Conservation (phyloP, 2,888 invertebrate species). For the Spilosoma lubricipeda region DNA sequence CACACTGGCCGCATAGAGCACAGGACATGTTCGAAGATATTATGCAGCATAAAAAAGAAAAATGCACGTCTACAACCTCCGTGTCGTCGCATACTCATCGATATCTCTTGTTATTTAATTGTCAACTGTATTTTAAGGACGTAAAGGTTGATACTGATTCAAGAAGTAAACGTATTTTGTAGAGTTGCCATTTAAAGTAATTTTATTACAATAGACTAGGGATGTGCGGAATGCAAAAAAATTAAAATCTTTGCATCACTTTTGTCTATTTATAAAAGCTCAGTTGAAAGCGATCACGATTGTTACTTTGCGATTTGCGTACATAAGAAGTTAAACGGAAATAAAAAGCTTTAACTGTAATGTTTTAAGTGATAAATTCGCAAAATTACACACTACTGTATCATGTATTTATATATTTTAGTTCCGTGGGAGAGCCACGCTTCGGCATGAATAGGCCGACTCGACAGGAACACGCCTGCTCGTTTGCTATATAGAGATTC, state of each 20-base stretch:
- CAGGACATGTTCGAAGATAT: conserved; percentile 70
- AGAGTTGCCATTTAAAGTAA: conserved; percentile 62
- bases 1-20: conserved; percentile 70
- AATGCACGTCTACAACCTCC: conserved; percentile 61
- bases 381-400: background rate
- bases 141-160: conserved; percentile 39
- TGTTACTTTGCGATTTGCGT: background rate
- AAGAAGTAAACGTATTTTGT: conserved; percentile 37
- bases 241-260: conserved; percentile 27
- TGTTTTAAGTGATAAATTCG: background rate
- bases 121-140: conserved; percentile 38
- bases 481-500: no score
- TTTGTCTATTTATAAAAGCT: conserved; percentile 20
- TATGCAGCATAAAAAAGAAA: conserved; percentile 63
- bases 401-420: no score
- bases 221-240: conserved; percentile 44
- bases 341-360: background rate
- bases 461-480: no score
- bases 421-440: no score
- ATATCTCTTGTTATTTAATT: conserved; percentile 35
- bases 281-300: conserved; percentile 17
- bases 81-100: conserved; percentile 65
- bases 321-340: background rate
- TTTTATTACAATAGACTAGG: conserved; percentile 69
- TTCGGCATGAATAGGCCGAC: no score